Evolutionary conservation across 2,888 invertebrate genomes (phyloP).

Genomic region (Girardia tigrina): DNA sequence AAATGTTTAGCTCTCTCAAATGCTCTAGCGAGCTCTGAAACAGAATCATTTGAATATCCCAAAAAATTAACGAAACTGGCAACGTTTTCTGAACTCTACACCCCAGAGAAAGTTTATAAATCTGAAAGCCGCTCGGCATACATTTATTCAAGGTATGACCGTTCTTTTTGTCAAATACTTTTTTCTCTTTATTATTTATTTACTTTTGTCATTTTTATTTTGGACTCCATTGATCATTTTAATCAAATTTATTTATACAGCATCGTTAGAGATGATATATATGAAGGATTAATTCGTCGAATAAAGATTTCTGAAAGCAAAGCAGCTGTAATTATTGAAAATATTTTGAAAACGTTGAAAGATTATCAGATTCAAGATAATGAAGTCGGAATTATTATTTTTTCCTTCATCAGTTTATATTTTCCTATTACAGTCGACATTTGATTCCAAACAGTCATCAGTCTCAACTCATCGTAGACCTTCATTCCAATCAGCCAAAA

Average conservation of each 20-base stretch:
- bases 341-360: not conserved
- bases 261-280: not conserved
- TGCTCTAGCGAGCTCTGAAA: not conserved
- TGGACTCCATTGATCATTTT: not conserved
- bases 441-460: too few species aligned
- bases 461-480: too few species aligned
- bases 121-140: not conserved
- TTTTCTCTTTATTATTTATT: not conserved
- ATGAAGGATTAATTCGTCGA: not conserved
- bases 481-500: not conserved
- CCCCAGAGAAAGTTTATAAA: not conserved
- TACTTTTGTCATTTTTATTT: too few species aligned
- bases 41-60: not conserved
- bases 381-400: not conserved
- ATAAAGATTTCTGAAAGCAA: not conserved
- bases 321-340: not conserved
- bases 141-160: not conserved
- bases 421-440: not conserved
- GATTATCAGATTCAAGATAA: not conserved
- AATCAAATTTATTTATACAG: not conserved
- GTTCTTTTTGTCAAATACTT: not conserved
- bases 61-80: not conserved
- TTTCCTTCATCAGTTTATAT: not conserved
- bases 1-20: not conserved
- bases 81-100: not conserved